Evolutionary conservation across 2,797 vertebrate species (phyloP).

Genomic region (Anniella stebbinsi): DNA sequence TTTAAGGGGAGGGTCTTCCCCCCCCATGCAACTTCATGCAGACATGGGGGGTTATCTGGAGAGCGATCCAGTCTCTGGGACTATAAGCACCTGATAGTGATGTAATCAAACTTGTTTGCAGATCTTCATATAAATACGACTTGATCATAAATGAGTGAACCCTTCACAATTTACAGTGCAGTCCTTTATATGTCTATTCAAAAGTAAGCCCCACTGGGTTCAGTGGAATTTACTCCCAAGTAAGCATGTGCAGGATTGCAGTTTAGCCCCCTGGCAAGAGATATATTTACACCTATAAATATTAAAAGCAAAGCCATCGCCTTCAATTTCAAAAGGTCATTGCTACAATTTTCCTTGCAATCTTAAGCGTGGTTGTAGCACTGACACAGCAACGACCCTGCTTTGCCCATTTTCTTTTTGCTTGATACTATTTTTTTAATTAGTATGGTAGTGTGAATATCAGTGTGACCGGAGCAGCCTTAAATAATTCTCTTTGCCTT

Average conservation of each 20-base stretch:
- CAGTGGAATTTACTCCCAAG: not conserved
- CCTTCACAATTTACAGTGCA: not conserved
- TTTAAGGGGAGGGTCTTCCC: too few relatives aligned
- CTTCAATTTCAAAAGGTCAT: not conserved
- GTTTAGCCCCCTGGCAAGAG: not conserved
- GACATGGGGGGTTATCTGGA: too few relatives aligned
- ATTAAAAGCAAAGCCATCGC: not conserved
- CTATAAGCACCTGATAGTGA: not conserved
- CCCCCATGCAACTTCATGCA: too few relatives aligned
- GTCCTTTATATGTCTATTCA: not conserved
- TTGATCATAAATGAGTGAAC: not conserved
- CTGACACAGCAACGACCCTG: not conserved
- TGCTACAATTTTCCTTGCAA: not conserved
- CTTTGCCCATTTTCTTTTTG: not conserved
- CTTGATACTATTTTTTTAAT: not conserved
- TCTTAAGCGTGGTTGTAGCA: not conserved
- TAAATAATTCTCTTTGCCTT: not conserved
- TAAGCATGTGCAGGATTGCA: not conserved
- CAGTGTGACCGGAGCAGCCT: not conserved
- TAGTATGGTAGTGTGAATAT: not conserved
- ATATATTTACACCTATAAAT: not conserved
- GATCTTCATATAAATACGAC: not conserved
- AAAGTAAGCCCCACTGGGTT: not conserved
- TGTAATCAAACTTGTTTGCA: not conserved
- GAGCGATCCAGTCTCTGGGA: too few relatives aligned